Evolutionary conservation across 2,113 vertebrate species (phyloP), one percentile per base, ranked within the genome.

Genomic region (Bubo bubo): DNA sequence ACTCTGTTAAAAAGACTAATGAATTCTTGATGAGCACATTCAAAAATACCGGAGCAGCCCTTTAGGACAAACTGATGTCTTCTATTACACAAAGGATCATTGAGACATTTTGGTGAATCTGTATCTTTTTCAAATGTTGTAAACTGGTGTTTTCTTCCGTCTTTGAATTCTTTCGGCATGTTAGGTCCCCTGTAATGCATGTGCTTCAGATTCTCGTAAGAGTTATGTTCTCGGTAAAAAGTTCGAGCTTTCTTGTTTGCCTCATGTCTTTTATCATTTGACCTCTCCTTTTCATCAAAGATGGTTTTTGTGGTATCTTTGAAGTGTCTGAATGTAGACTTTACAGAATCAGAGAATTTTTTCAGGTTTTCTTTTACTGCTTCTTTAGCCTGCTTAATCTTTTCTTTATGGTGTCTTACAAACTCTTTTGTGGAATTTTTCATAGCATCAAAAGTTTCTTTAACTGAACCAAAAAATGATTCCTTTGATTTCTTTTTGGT

Each of bases 371-470:
- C 99, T 95, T 99, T 99, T 74, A 99, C 99, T 3, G 99, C 99
- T 97, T 99, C 99, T 96, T 99, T 99, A 67, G 99, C 99, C 95
- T 99, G 99, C 94, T 99, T 99, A 88, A 99, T 99, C 97, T 99
- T 99, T 97, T 99, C 99, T 95, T 99, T 99, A 97, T 99, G 99
- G 91, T 99, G 99, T 68, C 99, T 98, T 72, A 99, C 99, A 94
- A 99, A 99, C 93, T 99, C 99, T 90, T 99, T 99, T 1, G 99
- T 99, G 71, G 99, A 99, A 98, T 99, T 99, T 96, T 99, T 99
- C 98, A 99, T 99, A 4, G 99, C 99, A 79, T 99, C 99, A 52
- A 99, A 99, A 3, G 99, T 99, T 94, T 99, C 98, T 92, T 99
- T 99, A 79, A 99, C 98, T 35, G 99, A 99, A 53, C 98, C 98